These are phyloP conservation scores for Pelobates fuscus DNA, from an alignment of 2,113 vertebrate genomes.

Conservation along the genomic window DNA sequence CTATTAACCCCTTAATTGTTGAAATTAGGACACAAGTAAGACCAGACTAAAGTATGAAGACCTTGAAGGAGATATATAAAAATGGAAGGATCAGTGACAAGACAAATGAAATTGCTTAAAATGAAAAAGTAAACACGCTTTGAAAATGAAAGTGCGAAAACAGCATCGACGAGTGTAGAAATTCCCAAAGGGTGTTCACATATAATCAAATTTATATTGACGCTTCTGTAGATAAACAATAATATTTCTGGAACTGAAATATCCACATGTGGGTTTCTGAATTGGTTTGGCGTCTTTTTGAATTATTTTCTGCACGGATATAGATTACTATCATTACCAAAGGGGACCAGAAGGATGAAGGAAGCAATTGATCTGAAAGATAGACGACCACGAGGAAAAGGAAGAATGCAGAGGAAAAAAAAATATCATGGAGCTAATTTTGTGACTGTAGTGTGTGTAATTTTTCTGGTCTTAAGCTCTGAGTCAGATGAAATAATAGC, in stretches of 20 bases:
- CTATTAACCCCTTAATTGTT: too few relatives aligned
- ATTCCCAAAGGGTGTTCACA: conserved; percentile 25
- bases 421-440: conserved; percentile 42
- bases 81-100: neutral
- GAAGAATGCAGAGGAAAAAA: neutral
- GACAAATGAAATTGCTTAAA: conserved; percentile 2
- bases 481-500: conserved; percentile 9
- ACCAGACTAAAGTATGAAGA: too few relatives aligned
- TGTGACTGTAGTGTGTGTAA: too few relatives aligned
- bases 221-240: conserved; percentile 40
- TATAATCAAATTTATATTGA: conserved; percentile 43
- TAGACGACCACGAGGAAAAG: conserved; percentile 10
- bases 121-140: conserved; percentile 10
- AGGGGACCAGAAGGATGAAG: conserved; percentile 45
- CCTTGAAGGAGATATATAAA: neutral
- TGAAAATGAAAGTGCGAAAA: conserved; percentile 10
- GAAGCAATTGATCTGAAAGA: conserved; percentile 47
- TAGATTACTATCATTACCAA: conserved; percentile 50
- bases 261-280: conserved; percentile 46
- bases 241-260: conserved; percentile 34
- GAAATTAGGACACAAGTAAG: too few relatives aligned
- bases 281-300: conserved; percentile 36
- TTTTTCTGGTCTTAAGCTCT: conserved; percentile 14
- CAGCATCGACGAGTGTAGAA: neutral
- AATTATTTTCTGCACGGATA: conserved; percentile 48